Evolutionary conservation across 2,797 vertebrate species (phyloP).

Genomic region (Vireo griseus): DNA sequence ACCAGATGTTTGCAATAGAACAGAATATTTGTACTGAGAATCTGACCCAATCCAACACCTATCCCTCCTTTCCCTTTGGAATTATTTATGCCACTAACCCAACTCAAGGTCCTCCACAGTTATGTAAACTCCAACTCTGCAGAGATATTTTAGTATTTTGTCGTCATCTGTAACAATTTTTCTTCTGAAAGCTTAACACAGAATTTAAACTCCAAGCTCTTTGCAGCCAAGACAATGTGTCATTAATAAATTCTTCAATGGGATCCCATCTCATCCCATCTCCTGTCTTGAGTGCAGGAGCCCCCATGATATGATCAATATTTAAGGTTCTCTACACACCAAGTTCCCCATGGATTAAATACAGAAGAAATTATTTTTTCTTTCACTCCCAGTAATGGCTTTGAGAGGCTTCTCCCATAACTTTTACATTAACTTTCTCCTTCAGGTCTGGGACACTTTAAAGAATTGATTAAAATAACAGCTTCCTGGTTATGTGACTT

Average conservation of each 20-base stretch:
- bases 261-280: not conserved
- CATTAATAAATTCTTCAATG: not conserved
- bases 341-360: not conserved
- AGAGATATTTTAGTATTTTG: not conserved
- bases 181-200: not conserved
- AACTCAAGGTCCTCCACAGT: not conserved
- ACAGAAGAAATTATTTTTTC: accelerated
- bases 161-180: not conserved
- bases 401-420: not conserved
- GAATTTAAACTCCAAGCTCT: not conserved
- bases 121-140: accelerated
- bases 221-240: not conserved
- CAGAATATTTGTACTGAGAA: not conserved
- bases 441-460: not conserved
- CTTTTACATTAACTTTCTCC: not conserved
- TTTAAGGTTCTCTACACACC: not conserved
- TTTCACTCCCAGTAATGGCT: not conserved
- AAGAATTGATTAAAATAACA: conserved; percentile 11
- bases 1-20: not conserved
- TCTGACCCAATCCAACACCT: not conserved
- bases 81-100: not conserved
- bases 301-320: accelerated
- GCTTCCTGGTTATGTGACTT: not conserved
- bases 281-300: not conserved
- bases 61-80: not conserved